Evolutionary conservation across 2,888 invertebrate genomes (phyloP).

Genomic region (Abrostola triplasia): DNA sequence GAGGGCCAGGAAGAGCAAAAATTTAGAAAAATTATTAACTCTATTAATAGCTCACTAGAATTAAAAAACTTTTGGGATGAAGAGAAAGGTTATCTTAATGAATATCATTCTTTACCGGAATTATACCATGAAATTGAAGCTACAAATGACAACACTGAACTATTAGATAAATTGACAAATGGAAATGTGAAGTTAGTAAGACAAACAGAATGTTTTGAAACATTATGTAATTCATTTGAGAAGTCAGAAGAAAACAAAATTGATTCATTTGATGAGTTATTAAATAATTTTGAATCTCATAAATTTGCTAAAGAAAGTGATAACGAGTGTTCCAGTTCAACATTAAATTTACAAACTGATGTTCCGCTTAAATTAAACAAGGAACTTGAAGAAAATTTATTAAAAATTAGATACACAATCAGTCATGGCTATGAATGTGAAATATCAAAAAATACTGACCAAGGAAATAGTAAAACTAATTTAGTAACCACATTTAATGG

Average conservation of each 20-base stretch:
- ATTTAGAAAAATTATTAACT: constrained; percentile 88
- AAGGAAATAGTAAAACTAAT: constrained; percentile 5
- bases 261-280: constrained; percentile 69
- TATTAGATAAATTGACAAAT: constrained; percentile 31
- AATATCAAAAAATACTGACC: constrained; percentile 3
- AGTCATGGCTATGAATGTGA: constrained; percentile 6
- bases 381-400: constrained; percentile 23
- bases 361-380: constrained; percentile 5
- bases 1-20: constrained; percentile 89
- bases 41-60: constrained; percentile 82
- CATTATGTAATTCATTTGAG: constrained; percentile 63
- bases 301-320: constrained; percentile 16
- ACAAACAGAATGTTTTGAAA: constrained; percentile 37
- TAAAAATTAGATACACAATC: constrained; percentile 15
- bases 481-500: neutral
- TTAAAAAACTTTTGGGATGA: constrained; percentile 71
- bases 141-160: constrained; percentile 12
- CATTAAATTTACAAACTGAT: neutral
- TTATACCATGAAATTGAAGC: constrained; percentile 4
- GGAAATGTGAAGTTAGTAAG: constrained; percentile 38
- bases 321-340: neutral
- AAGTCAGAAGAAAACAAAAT: constrained; percentile 47
- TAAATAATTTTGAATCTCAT: constrained; percentile 64
- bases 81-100: constrained; percentile 48
- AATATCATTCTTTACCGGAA: constrained; percentile 18